A percentile compares a stretch with the other conserved stretches of the same genome.
Evolutionary conservation across 1,140 invertebrate species (phyloP).

Genomic region (Rhagoletis zephyria): DNA sequence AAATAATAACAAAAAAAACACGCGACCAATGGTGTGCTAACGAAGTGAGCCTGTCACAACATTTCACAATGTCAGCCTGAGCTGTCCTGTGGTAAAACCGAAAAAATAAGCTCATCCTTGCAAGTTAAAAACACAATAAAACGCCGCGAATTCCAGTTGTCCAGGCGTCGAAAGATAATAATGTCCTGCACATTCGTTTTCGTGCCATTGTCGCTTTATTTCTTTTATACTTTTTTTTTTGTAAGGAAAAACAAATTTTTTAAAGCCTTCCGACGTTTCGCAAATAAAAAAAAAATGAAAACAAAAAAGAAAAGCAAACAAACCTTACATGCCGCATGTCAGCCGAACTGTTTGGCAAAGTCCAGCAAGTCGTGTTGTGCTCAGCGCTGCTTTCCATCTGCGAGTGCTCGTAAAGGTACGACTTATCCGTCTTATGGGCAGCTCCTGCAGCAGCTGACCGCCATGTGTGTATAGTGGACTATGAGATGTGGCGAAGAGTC

Average conservation of each 20-base stretch:
- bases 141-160: background rate
- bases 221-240: background rate
- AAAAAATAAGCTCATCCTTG: background rate
- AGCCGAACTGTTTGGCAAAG: background rate
- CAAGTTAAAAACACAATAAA: background rate
- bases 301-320: background rate
- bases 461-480: background rate
- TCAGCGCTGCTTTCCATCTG: too few relatives aligned
- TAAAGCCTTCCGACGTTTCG: background rate
- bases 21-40: background rate
- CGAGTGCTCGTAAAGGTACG: background rate
- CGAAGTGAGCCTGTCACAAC: constrained; percentile 2
- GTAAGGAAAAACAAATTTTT: background rate
- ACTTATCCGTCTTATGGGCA: background rate
- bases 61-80: background rate
- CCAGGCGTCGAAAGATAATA: constrained; percentile 15
- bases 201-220: background rate
- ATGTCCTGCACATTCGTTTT: background rate
- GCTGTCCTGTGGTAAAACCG: too few relatives aligned
- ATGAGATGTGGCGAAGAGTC: background rate
- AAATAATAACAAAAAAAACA: background rate
- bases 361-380: too few relatives aligned
- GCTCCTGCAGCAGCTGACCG: background rate
- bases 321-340: background rate
- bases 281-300: background rate